phyloP scores from a whole-genome alignment of 1,140 invertebrate genomes.

The Leptinotarsa texana region DNA sequence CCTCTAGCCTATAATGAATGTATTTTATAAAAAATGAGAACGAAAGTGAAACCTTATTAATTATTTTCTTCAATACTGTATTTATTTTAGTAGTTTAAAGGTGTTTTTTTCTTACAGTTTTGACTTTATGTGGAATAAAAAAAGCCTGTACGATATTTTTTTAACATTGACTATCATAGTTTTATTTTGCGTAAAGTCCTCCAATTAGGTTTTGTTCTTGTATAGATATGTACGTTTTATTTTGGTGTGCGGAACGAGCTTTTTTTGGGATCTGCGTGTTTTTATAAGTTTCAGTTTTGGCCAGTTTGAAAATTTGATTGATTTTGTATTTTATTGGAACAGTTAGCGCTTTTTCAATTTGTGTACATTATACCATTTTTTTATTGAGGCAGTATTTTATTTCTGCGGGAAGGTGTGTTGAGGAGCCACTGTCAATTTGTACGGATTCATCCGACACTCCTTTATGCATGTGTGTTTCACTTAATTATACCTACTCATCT shows the following conservation, averaged over 20 bases:
- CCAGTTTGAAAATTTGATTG: conserved; percentile 19
- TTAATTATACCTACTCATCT: too few species aligned
- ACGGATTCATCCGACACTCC: too few species aligned
- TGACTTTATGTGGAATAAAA: conserved; percentile 40
- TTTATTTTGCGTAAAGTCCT: conserved; percentile 24
- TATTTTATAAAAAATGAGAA: conserved; percentile 36
- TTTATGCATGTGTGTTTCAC: too few species aligned
- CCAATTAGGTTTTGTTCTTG: not conserved
- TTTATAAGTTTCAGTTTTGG: conserved; percentile 14
- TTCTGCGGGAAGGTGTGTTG: conserved; percentile 22
- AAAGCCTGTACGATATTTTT: conserved; percentile 33
- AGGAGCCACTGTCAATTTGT: too few species aligned
- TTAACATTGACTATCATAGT: conserved; percentile 24
- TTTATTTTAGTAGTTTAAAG: conserved; percentile 36
- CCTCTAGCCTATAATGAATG: conserved; percentile 28
- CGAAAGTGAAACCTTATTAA: conserved; percentile 36
- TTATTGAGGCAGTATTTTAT: conserved; percentile 23
- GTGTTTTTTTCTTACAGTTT: conserved; percentile 24
- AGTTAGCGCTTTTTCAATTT: conserved; percentile 21
- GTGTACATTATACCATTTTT: conserved; percentile 29
- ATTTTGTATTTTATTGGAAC: conserved; percentile 17
- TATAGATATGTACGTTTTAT: not conserved
- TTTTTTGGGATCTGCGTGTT: conserved; percentile 4
- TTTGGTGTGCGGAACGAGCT: conserved; percentile 1
- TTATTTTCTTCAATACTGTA: conserved; percentile 35